These are phyloP conservation scores for Cyclina sinensis DNA, from an alignment of 1,140 invertebrate genomes.

Conservation along the genomic window DNA sequence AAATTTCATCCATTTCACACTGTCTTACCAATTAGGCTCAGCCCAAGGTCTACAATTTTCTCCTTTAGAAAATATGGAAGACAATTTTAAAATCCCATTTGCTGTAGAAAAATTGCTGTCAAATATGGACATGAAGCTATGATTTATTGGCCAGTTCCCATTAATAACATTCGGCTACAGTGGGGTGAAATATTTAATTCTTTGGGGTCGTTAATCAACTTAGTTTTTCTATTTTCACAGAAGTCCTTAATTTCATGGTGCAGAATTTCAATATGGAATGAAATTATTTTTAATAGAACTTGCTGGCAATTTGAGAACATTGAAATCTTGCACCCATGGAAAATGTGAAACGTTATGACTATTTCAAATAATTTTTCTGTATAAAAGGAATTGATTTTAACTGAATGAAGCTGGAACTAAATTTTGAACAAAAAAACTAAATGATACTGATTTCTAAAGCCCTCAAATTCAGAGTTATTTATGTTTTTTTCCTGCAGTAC, in stretches of 20 bases:
- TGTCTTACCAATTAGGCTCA: conserved; percentile 6
- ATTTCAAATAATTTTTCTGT: neutral
- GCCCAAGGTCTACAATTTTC: neutral
- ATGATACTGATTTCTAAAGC: no score
- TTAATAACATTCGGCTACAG: conserved; percentile 4
- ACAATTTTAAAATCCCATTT: conserved; percentile 38
- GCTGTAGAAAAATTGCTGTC: conserved; percentile 2
- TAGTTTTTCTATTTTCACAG: neutral
- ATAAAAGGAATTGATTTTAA: neutral
- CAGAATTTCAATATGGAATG: conserved; percentile 32
- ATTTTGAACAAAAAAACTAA: no score
- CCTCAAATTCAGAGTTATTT: no score
- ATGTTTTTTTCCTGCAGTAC: no score
- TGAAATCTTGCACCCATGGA: neutral
- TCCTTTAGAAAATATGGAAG: conserved; percentile 26
- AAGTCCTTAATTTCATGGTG: conserved; percentile 24
- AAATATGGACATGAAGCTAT: conserved; percentile 23
- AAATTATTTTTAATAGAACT: conserved; percentile 24
- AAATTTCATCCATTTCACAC: neutral
- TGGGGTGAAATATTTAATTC: conserved; percentile 29
- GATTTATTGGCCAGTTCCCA: conserved; percentile 14
- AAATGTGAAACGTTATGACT: neutral
- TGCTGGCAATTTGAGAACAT: neutral
- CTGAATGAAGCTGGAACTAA: no score
- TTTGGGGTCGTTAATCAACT: conserved; percentile 4